These are phyloP conservation scores for Lasius fuliginosus DNA, from an alignment of 2,888 invertebrate species.

Conservation along the genomic window DNA sequence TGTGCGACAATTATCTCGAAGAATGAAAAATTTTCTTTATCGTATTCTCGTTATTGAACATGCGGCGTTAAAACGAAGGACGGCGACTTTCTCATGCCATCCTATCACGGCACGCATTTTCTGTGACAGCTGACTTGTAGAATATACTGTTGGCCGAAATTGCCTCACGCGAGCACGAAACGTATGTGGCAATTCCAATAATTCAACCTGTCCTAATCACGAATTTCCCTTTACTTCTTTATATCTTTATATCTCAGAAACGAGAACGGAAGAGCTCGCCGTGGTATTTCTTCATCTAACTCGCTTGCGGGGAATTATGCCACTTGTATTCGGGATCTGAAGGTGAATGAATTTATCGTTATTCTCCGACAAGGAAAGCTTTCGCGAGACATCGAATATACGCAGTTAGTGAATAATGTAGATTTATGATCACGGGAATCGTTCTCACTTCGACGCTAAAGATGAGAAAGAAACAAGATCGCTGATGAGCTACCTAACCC, in stretches of 20 bases:
- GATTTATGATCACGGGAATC: conserved; percentile 23
- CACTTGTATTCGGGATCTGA: not conserved
- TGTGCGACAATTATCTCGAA: not conserved
- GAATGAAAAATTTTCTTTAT: not conserved
- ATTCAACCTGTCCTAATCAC: not conserved
- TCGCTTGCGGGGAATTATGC: not conserved
- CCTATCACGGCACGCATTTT: not conserved
- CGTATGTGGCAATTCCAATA: not conserved
- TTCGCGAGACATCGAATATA: conserved; percentile 4
- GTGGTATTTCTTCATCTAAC: not conserved
- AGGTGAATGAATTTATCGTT: conserved; percentile 11
- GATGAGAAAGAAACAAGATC: conserved; percentile 50
- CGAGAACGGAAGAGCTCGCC: not conserved
- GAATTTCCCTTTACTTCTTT: conserved; percentile 3
- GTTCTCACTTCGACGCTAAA: not conserved
- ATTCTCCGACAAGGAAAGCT: not conserved
- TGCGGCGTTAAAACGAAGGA: not conserved
- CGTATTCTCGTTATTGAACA: not conserved
- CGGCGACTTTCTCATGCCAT: not conserved
- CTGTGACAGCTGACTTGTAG: too few species aligned
- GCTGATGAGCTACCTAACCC: conserved; percentile 1
- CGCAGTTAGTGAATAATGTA: conserved; percentile 15
- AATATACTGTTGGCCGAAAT: not conserved
- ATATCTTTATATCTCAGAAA: not conserved
- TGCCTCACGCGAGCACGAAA: not conserved